Conservation (phyloP, 2,797 vertebrate species). For the Ctenopoma kingsleyae region DNA sequence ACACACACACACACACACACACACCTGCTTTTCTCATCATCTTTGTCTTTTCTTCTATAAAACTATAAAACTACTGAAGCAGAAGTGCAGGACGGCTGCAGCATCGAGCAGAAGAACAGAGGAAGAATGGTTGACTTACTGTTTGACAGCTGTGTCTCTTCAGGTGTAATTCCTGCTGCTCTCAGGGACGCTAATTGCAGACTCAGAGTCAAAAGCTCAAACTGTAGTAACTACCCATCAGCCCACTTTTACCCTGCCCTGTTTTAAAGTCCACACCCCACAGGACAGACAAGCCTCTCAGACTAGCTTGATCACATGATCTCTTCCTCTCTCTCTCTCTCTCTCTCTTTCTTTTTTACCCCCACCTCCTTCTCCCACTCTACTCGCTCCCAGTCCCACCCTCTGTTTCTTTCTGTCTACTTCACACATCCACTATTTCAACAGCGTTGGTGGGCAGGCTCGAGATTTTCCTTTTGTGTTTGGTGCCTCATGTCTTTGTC, state of each 20-base stretch:
- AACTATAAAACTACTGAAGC: not conserved
- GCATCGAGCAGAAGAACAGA: not conserved
- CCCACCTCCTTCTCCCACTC: conserved; percentile 2
- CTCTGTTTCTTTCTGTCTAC: conserved; percentile 7
- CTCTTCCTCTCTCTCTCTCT: conserved; percentile 21
- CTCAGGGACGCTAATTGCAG: conserved; percentile 65
- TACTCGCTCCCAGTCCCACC: conserved; percentile 10
- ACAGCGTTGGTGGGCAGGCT: conserved; percentile 34
- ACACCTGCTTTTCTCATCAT: not conserved
- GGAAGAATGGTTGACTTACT: conserved; percentile 58
- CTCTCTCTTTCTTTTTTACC: not conserved
- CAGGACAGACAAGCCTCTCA: conserved; percentile 43
- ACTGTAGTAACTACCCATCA: conserved; percentile 57
- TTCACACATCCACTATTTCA: conserved; percentile 23
- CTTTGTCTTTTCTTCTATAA: not conserved
- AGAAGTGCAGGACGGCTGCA: not conserved
- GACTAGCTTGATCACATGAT: conserved; percentile 46
- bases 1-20: conserved; percentile 2
- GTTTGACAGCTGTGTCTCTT: conserved; percentile 58
- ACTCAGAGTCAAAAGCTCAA: conserved; percentile 68
- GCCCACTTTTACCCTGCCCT: conserved; percentile 73
- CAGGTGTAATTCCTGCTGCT: conserved; percentile 61
- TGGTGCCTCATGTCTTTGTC: conserved; percentile 52
- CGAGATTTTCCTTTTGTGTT: conserved; percentile 35
- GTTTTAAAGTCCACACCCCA: conserved; percentile 72